Base-by-base conservation (phyloP, 2,797 vertebrate genomes). In the Peromyscus nudipes region DNA sequence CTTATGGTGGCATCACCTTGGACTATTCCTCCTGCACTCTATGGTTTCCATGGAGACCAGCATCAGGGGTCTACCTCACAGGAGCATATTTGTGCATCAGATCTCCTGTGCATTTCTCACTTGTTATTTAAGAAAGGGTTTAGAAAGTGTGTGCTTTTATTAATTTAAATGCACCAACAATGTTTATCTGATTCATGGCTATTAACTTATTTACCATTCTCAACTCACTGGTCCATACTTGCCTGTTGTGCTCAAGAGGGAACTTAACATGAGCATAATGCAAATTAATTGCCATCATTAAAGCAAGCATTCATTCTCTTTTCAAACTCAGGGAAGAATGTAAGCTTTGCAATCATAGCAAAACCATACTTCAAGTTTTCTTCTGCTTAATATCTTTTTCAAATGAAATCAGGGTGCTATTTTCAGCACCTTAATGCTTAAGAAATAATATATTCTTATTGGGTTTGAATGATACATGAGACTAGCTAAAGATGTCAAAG, bases 1-100 rank as follows among this genome's bases (percentile, higher is more conserved):
- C 84, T 94, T 89, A 37, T 80, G 89, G 84, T 85, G 49, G 55
- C 69, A 12, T 23, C 55, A 69, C 90, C 91, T 89, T 60, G 37
- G 27, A 43, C 93, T 29, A n/a, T 37, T 91, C 12, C 89, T 79
- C 82, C 49, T 55, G 89, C 88, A 46, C 75, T 65, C 92, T 37
- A 89, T 97, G 94, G 97, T 97, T 97, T 98, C 98, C 98, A 98
- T 75, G 43, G 89, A 98, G 97, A 98, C 98, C 96, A 96, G 97
- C 92, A 86, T 98, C 91, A 96, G 95, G 97, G 97, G 97, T 91
- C 97, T 96, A 82, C 95, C 97, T 97, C 91, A 97, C 84, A 95
- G 83, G 1, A 27, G 12, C 21, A 25, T 46, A 12, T 57, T 49
- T 27, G n/a, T 2, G 69, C 21, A 2, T 34, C 12, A 10, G 40